Base-by-base conservation (phyloP, 2,797 vertebrate genomes). In the Nannoperca obscura region DNA sequence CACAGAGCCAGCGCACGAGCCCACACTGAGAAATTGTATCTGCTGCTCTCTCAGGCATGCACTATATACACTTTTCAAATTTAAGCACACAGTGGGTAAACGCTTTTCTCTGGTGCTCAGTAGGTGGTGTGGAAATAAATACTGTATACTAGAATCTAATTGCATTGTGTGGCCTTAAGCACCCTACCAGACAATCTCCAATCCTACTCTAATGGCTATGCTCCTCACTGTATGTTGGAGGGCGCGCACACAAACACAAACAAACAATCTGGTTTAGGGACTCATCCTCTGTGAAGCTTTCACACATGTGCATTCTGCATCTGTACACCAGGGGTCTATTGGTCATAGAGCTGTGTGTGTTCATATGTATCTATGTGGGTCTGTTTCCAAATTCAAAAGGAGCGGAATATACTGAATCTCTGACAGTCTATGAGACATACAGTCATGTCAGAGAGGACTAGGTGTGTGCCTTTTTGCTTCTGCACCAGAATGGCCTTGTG, bases 121-220 rank as follows among this genome's bases (percentile, higher is more conserved):
- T 88, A 92, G 91, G 90, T 93, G 91, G 92, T 93, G 91, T 85
- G 86, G 83, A 92, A 93, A 94, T 94, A 93, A 93, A 94, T 94
- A 94, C 93, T 94, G 93, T 88, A 94, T 90, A 86, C 69, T 44
- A 70, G 82, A 86, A 89, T 92, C 85, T 94, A 94, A 94, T 94
- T 94, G 91, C 90, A 89, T 94, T 94, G 91, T 90, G 90, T 94
- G 86, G 93, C 94, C 93, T 86, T 82, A 89, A 91, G 94, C 94
- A 34, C 88, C 92, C 93, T 84, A 93, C 77, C 77, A 93, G 93
- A 94, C 92, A 92, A 91, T 92, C 81, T 83, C 82, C 87, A 90
- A 85, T 78, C 63, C 79, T 53, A 70, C 76, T 91, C 88, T 92
- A 94, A 93, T 94, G 90, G 91, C 85, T 70, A 50, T 49, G 68